Evolutionary conservation across 2,113 vertebrate species (phyloP), one percentile per base, ranked within the genome.

Genomic region (Hipposideros armiger): DNA sequence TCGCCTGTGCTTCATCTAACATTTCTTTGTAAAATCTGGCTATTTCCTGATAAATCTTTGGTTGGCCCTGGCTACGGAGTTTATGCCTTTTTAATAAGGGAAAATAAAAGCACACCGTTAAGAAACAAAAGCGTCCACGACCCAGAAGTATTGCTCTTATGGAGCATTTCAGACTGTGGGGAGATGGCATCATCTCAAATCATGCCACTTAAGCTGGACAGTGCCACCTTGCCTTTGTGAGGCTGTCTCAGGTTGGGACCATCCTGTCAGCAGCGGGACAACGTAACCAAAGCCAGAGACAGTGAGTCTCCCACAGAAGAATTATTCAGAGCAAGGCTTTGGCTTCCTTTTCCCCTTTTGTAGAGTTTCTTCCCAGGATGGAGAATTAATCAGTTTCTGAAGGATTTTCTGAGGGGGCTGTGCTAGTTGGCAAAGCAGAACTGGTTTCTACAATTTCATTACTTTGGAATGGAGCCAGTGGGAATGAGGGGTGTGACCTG

Each of bases 321-420:
- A 58, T 62, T 77, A 62, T 30, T 81, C 70, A 95, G 87, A 91
- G 84, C 3, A 40, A 3, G 54, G 74, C 28, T 50, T 80, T 81
- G 81, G 58, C 77, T 88, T 92, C 56, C 47, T 84, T 78, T 91
- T 45, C n/a, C 30, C 13, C 30, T 73, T 56, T 92, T 62, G 2
- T 5, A 30, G 17, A 70, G 17, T 60, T 83, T 88, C 62, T 74
- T 83, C 70, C 87, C 86, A 84, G 83, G 84, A 96, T 77, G 74
- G 42, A 67, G 67, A 94, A 80, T 66, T n/a, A 30, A 70, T 96
- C 32, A 0, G 30, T 82, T 95, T 96, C 47, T 54, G 40, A 52
- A 10, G 14, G 26, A 42, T 64, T 83, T 50, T 64, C 74, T 64
- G 30, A 94, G 84, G 80, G 66, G 24, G 13, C 52, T 32, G 22